A percentile compares a stretch with the other conserved stretches of the same genome.
Conservation (phyloP, 2,113 vertebrate genomes). For the Leptosomus discolor region DNA sequence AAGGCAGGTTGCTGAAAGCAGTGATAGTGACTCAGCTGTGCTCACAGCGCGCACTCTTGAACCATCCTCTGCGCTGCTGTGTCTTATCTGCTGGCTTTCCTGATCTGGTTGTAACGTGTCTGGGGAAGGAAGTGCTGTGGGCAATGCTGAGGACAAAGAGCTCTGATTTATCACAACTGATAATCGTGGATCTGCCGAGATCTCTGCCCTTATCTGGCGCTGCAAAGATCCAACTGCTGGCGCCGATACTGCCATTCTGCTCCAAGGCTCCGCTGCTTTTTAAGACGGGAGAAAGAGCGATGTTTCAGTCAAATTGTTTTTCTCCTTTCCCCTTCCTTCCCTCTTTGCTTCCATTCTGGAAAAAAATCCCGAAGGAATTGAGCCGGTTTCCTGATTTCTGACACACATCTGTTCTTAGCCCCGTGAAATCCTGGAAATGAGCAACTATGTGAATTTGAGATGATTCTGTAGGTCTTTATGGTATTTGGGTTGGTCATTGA, state of each 20-base stretch:
- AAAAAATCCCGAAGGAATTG: not conserved
- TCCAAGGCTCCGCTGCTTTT: not conserved
- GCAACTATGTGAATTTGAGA: slow-evolving; percentile 50
- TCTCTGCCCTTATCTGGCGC: not conserved
- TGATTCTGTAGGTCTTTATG: slow-evolving; percentile 51
- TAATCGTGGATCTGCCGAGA: not conserved
- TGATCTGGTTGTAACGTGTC: not conserved
- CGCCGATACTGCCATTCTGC: not conserved
- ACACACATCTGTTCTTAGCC: slow-evolving; percentile 47
- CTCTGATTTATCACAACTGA: not conserved
- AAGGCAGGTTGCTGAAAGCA: not conserved
- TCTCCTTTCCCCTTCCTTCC: slow-evolving; percentile 4
- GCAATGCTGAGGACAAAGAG: not conserved
- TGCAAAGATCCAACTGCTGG: not conserved
- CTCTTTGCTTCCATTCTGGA: not conserved
- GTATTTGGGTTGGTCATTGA: slow-evolving; percentile 9
- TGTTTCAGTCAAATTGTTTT: not conserved
- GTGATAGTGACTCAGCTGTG: not conserved
- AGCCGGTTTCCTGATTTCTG: slow-evolving; percentile 48
- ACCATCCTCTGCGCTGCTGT: not conserved
- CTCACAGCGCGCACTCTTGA: not conserved
- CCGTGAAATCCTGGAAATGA: slow-evolving; percentile 57
- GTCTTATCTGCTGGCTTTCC: not conserved
- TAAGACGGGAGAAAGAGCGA: not conserved
- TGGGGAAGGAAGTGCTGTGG: slow-evolving; percentile 10